Percentiles rank a stretch among this genome's conserved stretches.
Conservation (phyloP, 2,888 invertebrate genomes). For the Syritta pipiens region DNA sequence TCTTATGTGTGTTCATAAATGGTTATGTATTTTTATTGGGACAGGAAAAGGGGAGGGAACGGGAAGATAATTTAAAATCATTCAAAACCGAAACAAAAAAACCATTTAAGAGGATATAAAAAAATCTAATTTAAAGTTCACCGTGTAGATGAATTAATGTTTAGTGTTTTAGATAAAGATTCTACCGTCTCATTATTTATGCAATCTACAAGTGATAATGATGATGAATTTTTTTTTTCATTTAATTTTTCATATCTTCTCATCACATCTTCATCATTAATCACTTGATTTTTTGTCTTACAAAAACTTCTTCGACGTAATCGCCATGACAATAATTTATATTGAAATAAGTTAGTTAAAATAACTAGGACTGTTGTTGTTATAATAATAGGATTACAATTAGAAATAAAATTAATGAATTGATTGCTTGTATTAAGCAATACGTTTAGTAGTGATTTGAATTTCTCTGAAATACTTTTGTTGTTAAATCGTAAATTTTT, state of each 20-base stretch:
- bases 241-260: too few species aligned
- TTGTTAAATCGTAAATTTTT: slow-evolving; percentile 26
- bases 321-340: slow-evolving; percentile 60
- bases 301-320: slow-evolving; percentile 34
- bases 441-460: slow-evolving; percentile 55
- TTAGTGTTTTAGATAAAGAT: slow-evolving; percentile 24
- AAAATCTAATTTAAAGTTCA: slow-evolving; percentile 62
- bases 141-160: slow-evolving; percentile 42
- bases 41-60: background rate
- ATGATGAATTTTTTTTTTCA: too few species aligned
- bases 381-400: slow-evolving; percentile 71
- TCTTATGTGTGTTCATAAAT: too few species aligned
- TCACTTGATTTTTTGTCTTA: background rate
- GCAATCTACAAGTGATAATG: slow-evolving; percentile 42
- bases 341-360: slow-evolving; percentile 71
- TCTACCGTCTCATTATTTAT: slow-evolving; percentile 6
- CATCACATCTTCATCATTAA: background rate
- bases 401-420: slow-evolving; percentile 66
- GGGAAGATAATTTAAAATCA: slow-evolving; percentile 57
- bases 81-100: slow-evolving; percentile 46
- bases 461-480: slow-evolving; percentile 52
- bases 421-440: slow-evolving; percentile 62
- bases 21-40: background rate
- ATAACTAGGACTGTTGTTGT: slow-evolving; percentile 71
- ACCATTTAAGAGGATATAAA: too few species aligned